Evolutionary conservation across 2,797 vertebrate species (phyloP).

Genomic region (Enteromius mattozi): DNA sequence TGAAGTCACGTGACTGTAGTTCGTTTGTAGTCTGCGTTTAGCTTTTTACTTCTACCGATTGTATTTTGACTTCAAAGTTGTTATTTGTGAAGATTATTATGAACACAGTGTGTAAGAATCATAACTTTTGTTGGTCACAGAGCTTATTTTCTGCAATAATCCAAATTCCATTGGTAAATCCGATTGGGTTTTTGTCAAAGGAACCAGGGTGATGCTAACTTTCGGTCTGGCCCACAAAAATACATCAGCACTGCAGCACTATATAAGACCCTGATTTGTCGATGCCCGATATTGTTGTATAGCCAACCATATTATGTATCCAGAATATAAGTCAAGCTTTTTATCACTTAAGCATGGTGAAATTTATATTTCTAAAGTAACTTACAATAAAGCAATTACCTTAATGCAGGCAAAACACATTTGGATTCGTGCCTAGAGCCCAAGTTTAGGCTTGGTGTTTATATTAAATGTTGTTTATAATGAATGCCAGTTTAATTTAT

Average conservation of each 20-base stretch:
- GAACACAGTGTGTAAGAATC: neutral
- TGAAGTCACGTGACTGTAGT: neutral
- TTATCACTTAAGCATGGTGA: neutral
- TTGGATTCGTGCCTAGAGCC: neutral
- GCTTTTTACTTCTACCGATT: neutral
- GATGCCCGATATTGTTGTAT: neutral
- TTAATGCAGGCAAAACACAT: neutral
- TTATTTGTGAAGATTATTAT: neutral
- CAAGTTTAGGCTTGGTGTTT: neutral
- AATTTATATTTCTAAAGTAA: neutral
- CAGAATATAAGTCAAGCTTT: neutral
- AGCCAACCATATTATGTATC: neutral
- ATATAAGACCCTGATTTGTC: neutral
- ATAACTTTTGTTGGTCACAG: neutral
- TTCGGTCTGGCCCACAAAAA: neutral
- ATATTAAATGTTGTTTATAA: neutral
- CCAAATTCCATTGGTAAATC: neutral
- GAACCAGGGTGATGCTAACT: neutral
- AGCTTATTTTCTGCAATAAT: constrained; percentile 1
- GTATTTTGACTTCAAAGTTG: neutral
- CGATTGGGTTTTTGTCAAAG: neutral
- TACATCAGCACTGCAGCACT: neutral
- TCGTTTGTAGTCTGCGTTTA: neutral
- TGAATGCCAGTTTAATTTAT: neutral
- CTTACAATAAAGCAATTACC: neutral